Percentiles rank a stretch among this genome's conserved stretches.
phyloP scores from a whole-genome alignment of 2,113 vertebrate genomes.

The Otis tarda region DNA sequence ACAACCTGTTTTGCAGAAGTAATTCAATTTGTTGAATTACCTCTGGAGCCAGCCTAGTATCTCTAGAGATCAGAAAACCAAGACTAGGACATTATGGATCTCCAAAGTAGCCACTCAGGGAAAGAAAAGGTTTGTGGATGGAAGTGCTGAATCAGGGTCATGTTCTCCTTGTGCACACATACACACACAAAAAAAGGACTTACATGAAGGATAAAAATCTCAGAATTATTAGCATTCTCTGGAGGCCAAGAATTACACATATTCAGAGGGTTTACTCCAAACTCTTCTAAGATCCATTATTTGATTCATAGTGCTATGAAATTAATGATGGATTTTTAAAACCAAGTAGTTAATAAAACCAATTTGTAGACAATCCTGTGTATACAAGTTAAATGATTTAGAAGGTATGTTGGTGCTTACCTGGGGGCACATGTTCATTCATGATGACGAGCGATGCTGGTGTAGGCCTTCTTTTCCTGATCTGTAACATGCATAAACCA shows the following conservation, averaged over 20 bases:
- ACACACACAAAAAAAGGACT: neutral
- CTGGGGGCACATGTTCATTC: slow-evolving; percentile 84
- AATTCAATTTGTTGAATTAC: neutral
- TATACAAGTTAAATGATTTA: neutral
- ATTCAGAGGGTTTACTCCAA: neutral
- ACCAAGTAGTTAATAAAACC: neutral
- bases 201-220: neutral
- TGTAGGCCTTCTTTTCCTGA: slow-evolving; percentile 91
- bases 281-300: neutral
- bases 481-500: slow-evolving; percentile 75
- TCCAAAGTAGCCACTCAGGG: neutral
- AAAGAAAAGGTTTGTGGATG: neutral
- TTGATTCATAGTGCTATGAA: neutral
- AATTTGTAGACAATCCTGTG: neutral
- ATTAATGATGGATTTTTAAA: neutral
- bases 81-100: neutral
- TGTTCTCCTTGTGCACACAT: neutral
- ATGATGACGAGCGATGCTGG: slow-evolving; percentile 93
- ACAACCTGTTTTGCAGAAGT: neutral
- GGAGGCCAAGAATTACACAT: neutral
- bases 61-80: neutral
- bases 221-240: neutral
- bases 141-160: neutral
- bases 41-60: neutral
- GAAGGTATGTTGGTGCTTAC: slow-evolving; percentile 66